A percentile compares a stretch with the other conserved stretches of the same genome.
Evolutionary conservation across 2,113 vertebrate genomes (phyloP).

Genomic region (Hippocampus barbouri): DNA sequence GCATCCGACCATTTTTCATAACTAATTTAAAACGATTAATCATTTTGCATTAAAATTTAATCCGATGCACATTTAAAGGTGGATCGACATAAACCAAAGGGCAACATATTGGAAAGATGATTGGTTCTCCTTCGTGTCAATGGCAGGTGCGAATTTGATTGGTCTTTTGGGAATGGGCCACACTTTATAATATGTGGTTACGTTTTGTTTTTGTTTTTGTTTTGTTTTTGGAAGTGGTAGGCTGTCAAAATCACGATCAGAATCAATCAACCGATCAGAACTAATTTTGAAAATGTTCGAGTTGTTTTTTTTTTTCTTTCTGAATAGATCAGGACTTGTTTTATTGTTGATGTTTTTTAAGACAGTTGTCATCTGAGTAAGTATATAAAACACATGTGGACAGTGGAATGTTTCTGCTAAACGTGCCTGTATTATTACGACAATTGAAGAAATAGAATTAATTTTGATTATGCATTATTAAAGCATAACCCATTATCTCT

Average conservation of each 20-base stretch:
- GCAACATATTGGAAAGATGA: neutral
- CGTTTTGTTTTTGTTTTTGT: neutral
- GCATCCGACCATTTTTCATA: neutral
- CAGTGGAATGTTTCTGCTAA: neutral
- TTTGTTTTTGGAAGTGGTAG: neutral
- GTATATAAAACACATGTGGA: neutral
- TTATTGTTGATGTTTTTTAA: neutral
- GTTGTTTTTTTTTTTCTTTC: neutral
- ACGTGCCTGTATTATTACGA: neutral
- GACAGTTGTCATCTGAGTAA: neutral
- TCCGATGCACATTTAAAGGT: neutral
- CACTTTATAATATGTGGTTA: neutral
- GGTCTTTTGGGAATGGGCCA: neutral
- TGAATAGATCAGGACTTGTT: neutral
- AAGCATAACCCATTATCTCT: neutral
- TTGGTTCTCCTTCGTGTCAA: constrained; percentile 1
- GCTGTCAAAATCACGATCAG: constrained; percentile 4
- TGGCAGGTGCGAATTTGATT: constrained; percentile 3
- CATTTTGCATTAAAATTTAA: neutral
- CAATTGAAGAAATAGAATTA: neutral
- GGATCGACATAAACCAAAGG: neutral
- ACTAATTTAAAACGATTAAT: neutral
- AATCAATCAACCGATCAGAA: neutral
- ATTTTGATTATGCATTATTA: neutral
- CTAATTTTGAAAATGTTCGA: neutral